A percentile compares a stretch with the other conserved stretches of the same genome.
phyloP scores from a whole-genome alignment of 2,113 vertebrate species.

The Calidris pugnax region DNA sequence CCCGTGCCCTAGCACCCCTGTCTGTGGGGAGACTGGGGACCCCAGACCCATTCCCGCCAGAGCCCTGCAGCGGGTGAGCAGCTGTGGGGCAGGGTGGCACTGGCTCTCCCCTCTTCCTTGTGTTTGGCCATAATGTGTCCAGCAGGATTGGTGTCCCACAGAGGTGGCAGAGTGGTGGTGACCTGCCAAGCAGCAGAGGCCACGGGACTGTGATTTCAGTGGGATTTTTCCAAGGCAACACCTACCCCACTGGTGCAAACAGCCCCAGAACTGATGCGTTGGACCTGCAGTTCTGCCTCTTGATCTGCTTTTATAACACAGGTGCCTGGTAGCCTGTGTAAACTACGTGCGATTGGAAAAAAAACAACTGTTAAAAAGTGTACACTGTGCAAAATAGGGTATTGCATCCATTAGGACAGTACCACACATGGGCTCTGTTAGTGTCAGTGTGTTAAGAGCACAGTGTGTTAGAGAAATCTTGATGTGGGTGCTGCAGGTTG shows the following conservation, averaged over 20 bases:
- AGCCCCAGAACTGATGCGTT: fast-evolving
- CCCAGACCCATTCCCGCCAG: fast-evolving
- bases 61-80: fast-evolving
- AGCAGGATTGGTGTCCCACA: not conserved
- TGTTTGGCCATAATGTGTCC: fast-evolving
- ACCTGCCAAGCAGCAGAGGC: fast-evolving
- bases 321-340: fast-evolving
- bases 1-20: not conserved
- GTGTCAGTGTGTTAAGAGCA: fast-evolving
- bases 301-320: no score
- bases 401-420: fast-evolving
- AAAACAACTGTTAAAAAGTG: not conserved
- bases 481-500: not conserved
- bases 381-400: fast-evolving
- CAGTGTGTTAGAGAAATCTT: fast-evolving
- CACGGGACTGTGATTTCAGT: fast-evolving
- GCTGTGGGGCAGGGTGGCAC: not conserved
- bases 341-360: fast-evolving
- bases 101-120: no score
- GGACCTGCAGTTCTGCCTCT: not conserved
- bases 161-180: fast-evolving
- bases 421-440: fast-evolving
- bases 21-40: not conserved
- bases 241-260: not conserved
- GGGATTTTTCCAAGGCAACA: not conserved